Evolutionary conservation across 2,797 vertebrate genomes (phyloP).

Genomic region (Alfaro cultratus): DNA sequence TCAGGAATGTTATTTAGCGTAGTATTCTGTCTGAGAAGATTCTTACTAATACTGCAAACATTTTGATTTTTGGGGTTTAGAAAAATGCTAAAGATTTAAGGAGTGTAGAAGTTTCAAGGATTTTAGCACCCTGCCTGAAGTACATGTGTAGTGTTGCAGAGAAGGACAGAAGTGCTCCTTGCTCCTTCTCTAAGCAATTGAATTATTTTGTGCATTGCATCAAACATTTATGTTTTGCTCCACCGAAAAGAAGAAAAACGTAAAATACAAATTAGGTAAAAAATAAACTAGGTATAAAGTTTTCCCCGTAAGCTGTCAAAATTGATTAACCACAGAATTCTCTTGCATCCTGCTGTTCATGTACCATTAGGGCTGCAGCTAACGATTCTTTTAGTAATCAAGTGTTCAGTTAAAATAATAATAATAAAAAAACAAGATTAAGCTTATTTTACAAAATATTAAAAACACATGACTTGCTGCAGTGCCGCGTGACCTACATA

Average conservation of each 20-base stretch:
- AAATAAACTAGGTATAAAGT: not conserved
- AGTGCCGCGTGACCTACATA: too few species aligned
- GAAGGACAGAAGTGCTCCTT: not conserved
- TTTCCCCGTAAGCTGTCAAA: not conserved
- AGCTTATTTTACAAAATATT: too few species aligned
- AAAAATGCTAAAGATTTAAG: not conserved
- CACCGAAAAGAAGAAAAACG: not conserved
- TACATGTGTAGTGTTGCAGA: not conserved
- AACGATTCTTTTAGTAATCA: too few species aligned
- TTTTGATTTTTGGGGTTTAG: not conserved
- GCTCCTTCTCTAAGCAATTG: not conserved
- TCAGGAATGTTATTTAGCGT: not conserved
- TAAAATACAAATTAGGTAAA: not conserved
- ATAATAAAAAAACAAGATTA: too few species aligned
- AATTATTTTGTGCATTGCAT: slow-evolving; percentile 25
- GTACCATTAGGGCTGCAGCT: not conserved
- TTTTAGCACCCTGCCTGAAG: not conserved
- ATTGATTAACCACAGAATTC: not conserved
- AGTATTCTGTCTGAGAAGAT: not conserved
- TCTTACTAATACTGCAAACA: not conserved
- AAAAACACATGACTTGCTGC: too few species aligned
- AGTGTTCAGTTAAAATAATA: too few species aligned
- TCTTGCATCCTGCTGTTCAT: not conserved
- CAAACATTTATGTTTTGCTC: not conserved
- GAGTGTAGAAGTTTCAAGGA: slow-evolving; percentile 1